Base-by-base conservation (phyloP, 2,888 invertebrate species). In the Formica aserva region DNA sequence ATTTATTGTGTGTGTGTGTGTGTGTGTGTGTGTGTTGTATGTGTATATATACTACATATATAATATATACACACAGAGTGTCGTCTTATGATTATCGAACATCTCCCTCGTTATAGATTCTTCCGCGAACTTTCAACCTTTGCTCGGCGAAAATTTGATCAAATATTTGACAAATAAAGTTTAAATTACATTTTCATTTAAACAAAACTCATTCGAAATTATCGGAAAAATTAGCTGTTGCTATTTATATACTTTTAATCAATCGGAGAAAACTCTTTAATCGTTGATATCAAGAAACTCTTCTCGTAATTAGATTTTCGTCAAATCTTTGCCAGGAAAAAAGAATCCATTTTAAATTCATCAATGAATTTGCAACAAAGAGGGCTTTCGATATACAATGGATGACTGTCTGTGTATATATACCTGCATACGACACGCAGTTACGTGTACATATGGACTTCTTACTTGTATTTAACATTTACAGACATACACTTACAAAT, bases 401-500 rank as follows among this genome's bases (percentile, higher is more conserved):
- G 48, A 35, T 62, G 78, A 80, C 60, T 35, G 35, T 22, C 67
- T 57, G 26, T 82, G 77, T 57, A 32, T 62, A 60, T 48, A 82
- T 76, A 63, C 32, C 35, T 38, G 48, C 75, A 38, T 76, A 65
- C 65, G 63, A 26, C 29, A 75, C 75, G 65, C 82, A 69, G 41
- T 38, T 57, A 69, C 67, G 77, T 69, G 69, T 69, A 72, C 72
- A 71, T 83, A 75, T 77, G 62, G 57, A 45, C 45, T 75, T 71
- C 67, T 85, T 82, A 74, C 77, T 77, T 80, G 71, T 82, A 75
- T 82, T 84, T 75, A 52, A 85, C 84, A 77, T 85, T 85, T 85
- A 89, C 85, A 84, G 62, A 80, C 83, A 85, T 83, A 87, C 86
- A 84, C 85, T 65, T 72, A 78, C 78, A 80, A 80, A 80, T 80